These are phyloP conservation scores for Anabacerthia variegaticeps DNA, from an alignment of 2,797 vertebrate genomes.

Conservation along the genomic window DNA sequence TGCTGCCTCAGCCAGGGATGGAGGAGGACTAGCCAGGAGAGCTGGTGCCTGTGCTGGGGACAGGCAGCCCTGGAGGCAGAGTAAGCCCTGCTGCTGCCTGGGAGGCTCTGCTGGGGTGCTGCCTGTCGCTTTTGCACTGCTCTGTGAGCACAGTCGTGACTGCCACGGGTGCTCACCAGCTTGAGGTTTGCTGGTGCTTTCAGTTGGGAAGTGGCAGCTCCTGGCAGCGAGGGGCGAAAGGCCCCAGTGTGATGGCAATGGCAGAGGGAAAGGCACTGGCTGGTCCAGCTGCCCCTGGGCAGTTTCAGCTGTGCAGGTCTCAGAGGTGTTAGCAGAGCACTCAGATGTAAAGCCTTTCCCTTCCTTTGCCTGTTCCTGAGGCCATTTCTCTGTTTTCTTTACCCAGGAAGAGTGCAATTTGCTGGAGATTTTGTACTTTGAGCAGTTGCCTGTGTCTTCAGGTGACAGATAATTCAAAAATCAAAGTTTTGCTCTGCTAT, in stretches of 20 bases:
- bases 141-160: neutral
- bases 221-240: neutral
- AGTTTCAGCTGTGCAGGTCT: neutral
- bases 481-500: neutral
- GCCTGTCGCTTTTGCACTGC: neutral
- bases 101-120: neutral
- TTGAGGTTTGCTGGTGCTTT: neutral
- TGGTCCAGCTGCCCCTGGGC: neutral
- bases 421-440: neutral
- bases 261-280: neutral
- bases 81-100: neutral
- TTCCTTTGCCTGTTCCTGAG: neutral
- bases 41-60: accelerated
- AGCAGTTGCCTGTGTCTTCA: neutral
- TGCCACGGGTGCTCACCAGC: neutral
- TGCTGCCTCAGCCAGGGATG: conserved; percentile 15
- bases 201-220: neutral
- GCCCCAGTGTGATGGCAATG: neutral
- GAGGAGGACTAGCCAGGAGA: neutral
- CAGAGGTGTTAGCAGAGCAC: neutral
- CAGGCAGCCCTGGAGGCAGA: neutral
- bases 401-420: neutral
- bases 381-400: neutral
- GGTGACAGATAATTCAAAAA: neutral
- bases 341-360: neutral